Evolutionary conservation across 2,113 vertebrate species (phyloP).

Genomic region (Macrotis lagotis): DNA sequence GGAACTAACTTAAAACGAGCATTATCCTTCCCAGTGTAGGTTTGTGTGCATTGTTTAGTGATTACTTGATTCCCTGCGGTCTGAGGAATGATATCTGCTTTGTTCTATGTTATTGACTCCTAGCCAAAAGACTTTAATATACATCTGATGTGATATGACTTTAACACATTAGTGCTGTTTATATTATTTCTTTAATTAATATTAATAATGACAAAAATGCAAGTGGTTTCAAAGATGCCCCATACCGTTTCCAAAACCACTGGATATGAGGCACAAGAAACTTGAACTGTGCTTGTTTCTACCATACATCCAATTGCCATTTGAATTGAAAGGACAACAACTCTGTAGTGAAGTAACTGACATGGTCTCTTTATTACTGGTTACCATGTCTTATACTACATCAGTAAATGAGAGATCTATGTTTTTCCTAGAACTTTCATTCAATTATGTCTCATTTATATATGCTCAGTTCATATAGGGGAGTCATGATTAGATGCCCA

Average conservation of each 20-base stretch:
- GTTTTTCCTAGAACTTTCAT: conserved; percentile 46
- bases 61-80: conserved; percentile 35
- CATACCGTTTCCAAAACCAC: neutral
- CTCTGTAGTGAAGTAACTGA: conserved; percentile 55
- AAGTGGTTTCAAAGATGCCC: neutral
- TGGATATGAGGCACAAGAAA: neutral
- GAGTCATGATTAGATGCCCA: conserved; percentile 50
- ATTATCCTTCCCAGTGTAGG: conserved; percentile 4
- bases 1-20: conserved; percentile 29
- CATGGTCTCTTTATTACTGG: conserved; percentile 50
- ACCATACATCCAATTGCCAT: neutral
- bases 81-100: conserved; percentile 49
- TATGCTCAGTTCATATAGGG: conserved; percentile 22
- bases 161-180: neutral
- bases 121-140: conserved; percentile 55
- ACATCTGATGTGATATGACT: conserved; percentile 7
- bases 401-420: conserved; percentile 59
- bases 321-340: conserved; percentile 54
- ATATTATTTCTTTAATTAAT: neutral
- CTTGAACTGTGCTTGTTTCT: neutral
- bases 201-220: neutral
- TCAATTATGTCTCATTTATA: conserved; percentile 56
- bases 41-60: neutral
- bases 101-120: neutral
- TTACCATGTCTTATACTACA: conserved; percentile 61